Base-by-base conservation (phyloP, 2,888 invertebrate genomes). In the Sesamia inferens region DNA sequence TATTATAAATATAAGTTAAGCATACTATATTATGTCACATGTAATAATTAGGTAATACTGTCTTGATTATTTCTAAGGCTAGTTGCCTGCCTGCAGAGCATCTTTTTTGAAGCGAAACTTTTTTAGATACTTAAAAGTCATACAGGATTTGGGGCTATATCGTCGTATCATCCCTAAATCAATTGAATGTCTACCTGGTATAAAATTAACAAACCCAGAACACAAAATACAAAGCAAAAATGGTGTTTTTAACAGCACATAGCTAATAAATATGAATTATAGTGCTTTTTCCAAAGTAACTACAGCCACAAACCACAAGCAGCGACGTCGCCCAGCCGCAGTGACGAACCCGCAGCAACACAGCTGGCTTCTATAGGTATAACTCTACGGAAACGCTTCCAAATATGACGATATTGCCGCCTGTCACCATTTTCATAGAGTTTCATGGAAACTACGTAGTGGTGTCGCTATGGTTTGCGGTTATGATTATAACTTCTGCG, bases 131-230 rank as follows among this genome's bases (percentile, higher is more conserved):
- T 14, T 31, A 5, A 22, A 51, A 51, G 42, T 14, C 14, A 14
- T 47, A 24, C n/a, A 54, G 54, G n/a, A 44, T 69, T 70, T 31
- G 44, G 16, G 44, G n/a, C 24, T 44, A 31, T 42, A 68, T 42
- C 39, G 14, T 58, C 24, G 16, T 39, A n/a, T 58, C 16, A 31
- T 31, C 31, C 42, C 54, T 61, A 55, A 75, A 75, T 55, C 58
- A 39, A 19, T 57, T 39, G 31, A 39, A 59, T 47, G 13, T 14
- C 51, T 51, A 51, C 51, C 14, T 42, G 24, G 19, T 42, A 51
- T 42, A 39, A 24, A 42, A 24, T 19, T 47, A 14, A 22, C 13
- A 13, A 16, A n/a, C 7, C 31, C 1, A 31, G 31, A 31, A 31
- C 3, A 31, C 3, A 31, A 3, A 31, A 31, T 31, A 31, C 3